Evolutionary conservation across 1,140 invertebrate genomes (phyloP), one percentile per base, ranked within the genome.

Genomic region (Pogonomyrmex barbatus): DNA sequence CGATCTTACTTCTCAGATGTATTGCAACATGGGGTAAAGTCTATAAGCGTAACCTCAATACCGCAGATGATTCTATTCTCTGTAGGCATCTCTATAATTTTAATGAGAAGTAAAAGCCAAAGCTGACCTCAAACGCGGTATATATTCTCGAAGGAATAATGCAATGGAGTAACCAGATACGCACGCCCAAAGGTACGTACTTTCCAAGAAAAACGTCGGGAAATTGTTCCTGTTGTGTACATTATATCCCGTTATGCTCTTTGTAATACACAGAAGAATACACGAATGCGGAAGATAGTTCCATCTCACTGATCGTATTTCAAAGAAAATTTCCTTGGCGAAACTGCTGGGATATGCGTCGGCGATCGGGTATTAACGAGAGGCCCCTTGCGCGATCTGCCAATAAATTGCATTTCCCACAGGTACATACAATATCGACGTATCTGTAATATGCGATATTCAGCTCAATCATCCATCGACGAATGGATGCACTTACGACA

Each of bases 61-160:
- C 10, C 17, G 58, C 42, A 12, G 42, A 68, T 24, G 42, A 77
- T 77, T 77, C 42, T 62, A 65, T 65, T 65, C 76, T 65, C 39
- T 62, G 36, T 24, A 60, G 67, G 4, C 39, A 60, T 73, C 30
- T 2, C 5, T 83, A 73, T 73, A 73, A 42, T 62, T 83, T 83
- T 83, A 83, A 83, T 83, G 79, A 83, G 79, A 83, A 73, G 68
- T 83, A 73, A 73, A 73, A 83, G 79, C 42, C 54, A 39, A 73
- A 83, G 67, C 68, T 60, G 68, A 83, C 54, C 68, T 73, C 54
- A 73, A 58, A 50, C 42, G 79, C 54, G 24, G 54, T 24, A 17
- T 62, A 73, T 62, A 73, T 73, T 60, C 42, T 73, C 30, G 17
- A 60, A 73, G 54, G 42, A 83, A 73, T 83, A 83, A 83, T 50